phyloP scores from a whole-genome alignment of 37 sponge, comb jelly and placozoan genomes.

The Cladorhizidae sp. region DNA sequence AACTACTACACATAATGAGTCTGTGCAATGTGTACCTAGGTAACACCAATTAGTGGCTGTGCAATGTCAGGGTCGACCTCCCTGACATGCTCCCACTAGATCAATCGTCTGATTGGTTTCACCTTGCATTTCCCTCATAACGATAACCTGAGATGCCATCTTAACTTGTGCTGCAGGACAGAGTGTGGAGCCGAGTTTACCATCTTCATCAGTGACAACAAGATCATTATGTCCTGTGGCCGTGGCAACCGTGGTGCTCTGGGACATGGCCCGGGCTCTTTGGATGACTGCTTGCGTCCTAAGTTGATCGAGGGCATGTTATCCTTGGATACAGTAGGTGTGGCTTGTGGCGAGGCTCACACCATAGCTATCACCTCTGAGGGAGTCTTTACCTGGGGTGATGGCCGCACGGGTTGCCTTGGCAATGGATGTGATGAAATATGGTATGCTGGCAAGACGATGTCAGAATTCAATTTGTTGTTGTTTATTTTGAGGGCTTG shows the following conservation, averaged over 20 bases:
- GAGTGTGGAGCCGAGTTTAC: conserved; percentile 93
- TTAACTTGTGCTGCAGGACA: conserved; percentile 36
- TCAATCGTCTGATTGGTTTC: no score
- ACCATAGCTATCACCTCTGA: conserved; percentile 79
- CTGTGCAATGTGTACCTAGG: no score
- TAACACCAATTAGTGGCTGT: no score
- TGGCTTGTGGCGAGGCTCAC: conserved; percentile 90
- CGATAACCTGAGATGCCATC: not conserved
- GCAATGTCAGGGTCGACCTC: no score
- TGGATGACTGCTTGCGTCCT: conserved; percentile 72
- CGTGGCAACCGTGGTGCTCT: conserved; percentile 71
- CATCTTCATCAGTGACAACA: conserved; percentile 90
- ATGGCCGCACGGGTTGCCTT: conserved; percentile 73
- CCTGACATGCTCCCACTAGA: not conserved
- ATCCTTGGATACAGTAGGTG: conserved; percentile 16
- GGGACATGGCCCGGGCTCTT: conserved; percentile 51
- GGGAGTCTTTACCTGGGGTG: conserved; percentile 86
- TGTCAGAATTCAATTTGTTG: not conserved
- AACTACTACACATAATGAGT: no score
- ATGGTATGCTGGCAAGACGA: no score
- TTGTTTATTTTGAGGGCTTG: not conserved
- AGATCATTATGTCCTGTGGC: conserved; percentile 92
- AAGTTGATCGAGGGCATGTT: conserved; percentile 74
- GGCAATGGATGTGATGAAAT: conserved; percentile 81
- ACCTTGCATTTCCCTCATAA: no score